These are phyloP conservation scores for Nothobranchius kuhntae DNA, from an alignment of 2,113 vertebrate genomes.

Conservation along the genomic window DNA sequence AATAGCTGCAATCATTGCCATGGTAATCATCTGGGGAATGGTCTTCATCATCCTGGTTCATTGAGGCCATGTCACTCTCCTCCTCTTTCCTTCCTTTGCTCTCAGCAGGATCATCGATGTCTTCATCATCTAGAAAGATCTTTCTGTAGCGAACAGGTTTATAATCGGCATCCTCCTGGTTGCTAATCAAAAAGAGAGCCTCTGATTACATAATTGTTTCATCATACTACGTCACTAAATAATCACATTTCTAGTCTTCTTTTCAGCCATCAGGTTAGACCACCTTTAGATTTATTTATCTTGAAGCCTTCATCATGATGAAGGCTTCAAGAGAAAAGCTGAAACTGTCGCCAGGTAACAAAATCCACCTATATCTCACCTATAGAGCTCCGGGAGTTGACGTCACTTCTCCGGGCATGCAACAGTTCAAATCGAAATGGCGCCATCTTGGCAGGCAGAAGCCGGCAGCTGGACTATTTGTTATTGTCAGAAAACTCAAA, in stretches of 20 bases:
- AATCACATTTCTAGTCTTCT: neutral
- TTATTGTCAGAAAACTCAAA: too few relatives aligned
- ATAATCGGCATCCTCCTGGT: conserved; percentile 24
- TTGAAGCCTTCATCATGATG: too few relatives aligned
- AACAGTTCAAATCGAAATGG: too few relatives aligned
- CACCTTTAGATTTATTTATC: too few relatives aligned
- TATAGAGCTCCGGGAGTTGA: too few relatives aligned
- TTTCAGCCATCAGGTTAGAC: neutral
- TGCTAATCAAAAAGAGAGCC: conserved; percentile 30
- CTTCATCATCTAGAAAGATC: conserved; percentile 59
- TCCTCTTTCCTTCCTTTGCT: conserved; percentile 9
- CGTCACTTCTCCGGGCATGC: too few relatives aligned
- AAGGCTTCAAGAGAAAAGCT: too few relatives aligned
- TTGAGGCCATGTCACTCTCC: neutral
- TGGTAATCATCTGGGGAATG: conserved; percentile 8
- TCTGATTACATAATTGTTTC: neutral
- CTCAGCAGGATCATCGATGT: conserved; percentile 23
- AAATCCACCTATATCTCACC: too few relatives aligned
- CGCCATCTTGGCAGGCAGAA: too few relatives aligned
- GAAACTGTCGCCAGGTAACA: too few relatives aligned
- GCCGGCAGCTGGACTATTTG: too few relatives aligned
- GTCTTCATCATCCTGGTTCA: neutral
- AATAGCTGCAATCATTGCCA: neutral
- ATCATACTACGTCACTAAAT: neutral
- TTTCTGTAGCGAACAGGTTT: conserved; percentile 49